phyloP scores from a whole-genome alignment of 2,113 vertebrate genomes.

The Castor canadensis region DNA sequence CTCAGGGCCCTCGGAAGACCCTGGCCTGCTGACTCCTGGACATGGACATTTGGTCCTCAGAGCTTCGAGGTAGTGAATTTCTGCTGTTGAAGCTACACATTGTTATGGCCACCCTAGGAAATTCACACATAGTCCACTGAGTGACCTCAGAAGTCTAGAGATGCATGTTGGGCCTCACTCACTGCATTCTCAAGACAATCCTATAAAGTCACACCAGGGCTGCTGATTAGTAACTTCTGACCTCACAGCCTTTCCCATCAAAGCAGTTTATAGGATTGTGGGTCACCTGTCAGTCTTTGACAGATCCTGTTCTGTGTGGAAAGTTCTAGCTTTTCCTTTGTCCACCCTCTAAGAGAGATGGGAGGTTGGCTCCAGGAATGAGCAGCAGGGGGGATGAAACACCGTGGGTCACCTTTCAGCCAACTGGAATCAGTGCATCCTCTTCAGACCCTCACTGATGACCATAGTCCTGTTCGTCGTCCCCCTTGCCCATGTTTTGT shows the following conservation, averaged over 20 bases:
- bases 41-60: not conserved
- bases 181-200: not conserved
- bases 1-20: not conserved
- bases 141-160: not conserved
- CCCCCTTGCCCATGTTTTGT: not conserved
- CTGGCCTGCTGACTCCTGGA: not conserved
- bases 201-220: not conserved
- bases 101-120: not conserved
- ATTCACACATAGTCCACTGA: not conserved
- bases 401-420: not conserved
- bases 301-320: not conserved
- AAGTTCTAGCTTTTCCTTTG: not conserved
- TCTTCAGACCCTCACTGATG: not conserved
- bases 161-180: too few relatives aligned
- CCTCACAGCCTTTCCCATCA: not conserved
- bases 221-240: not conserved
- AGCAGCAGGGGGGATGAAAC: not conserved
- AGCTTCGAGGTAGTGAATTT: not conserved
- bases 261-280: not conserved
- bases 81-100: not conserved
- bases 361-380: not conserved
- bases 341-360: not conserved
- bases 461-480: too few relatives aligned
- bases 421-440: too few relatives aligned
- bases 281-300: not conserved